A percentile compares a stretch with the other conserved stretches of the same genome.
These are phyloP conservation scores for Natator depressus DNA, from an alignment of 2,113 vertebrate genomes.

Conservation along the genomic window DNA sequence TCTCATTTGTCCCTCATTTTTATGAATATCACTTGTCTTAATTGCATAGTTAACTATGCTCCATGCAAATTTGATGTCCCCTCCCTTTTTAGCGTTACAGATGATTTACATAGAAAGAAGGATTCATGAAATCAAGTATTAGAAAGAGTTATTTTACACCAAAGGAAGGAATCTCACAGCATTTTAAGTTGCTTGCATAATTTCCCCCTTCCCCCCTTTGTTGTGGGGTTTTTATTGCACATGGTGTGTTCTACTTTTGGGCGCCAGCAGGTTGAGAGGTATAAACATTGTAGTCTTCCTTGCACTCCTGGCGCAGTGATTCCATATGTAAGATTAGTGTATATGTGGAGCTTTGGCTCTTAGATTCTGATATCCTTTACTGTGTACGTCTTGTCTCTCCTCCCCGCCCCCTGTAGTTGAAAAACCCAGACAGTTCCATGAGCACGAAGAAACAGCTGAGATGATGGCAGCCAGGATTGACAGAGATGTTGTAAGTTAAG, in stretches of 20 bases:
- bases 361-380: rapidly evolving
- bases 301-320: not conserved
- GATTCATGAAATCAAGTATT: not conserved
- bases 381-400: not conserved
- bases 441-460: constrained; percentile 83
- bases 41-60: not conserved
- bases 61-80: not conserved
- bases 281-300: not conserved
- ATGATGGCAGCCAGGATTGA: constrained; percentile 87
- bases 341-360: not conserved
- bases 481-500: constrained; percentile 89
- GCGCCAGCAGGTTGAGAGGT: not conserved
- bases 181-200: not conserved
- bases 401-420: constrained; percentile 77
- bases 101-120: not conserved
- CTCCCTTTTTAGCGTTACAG: not conserved
- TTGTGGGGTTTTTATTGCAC: not conserved
- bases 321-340: not conserved
- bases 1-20: not conserved
- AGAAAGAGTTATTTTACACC: not conserved
- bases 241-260: not conserved
- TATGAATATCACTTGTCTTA: not conserved
- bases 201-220: not conserved
- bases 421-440: constrained; percentile 71
- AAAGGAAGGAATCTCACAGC: not conserved